Evolutionary conservation across 2,888 invertebrate genomes (phyloP).

Genomic region (Rhodophaea formosa): DNA sequence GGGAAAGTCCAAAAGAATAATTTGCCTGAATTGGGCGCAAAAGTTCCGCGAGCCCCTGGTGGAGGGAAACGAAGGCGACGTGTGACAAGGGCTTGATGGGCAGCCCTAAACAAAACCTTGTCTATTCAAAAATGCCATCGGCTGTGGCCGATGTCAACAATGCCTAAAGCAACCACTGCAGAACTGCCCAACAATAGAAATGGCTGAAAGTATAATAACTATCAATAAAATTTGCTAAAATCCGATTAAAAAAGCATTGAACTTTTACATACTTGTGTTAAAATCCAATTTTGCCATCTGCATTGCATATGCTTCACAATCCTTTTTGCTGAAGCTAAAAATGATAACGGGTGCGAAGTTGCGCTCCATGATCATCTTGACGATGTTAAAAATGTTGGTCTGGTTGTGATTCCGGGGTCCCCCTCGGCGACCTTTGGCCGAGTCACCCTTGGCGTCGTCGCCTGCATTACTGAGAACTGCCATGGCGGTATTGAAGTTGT

Average conservation of each 20-base stretch:
- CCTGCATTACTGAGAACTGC: slow-evolving; percentile 90
- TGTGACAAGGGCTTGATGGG: too few relatives aligned
- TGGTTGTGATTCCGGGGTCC: slow-evolving; percentile 80
- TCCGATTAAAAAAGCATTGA: background rate
- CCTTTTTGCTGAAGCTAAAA: slow-evolving; percentile 99
- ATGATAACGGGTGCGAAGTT: slow-evolving; percentile 99
- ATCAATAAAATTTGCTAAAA: too few relatives aligned
- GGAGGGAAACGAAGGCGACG: too few relatives aligned
- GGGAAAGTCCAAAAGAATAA: too few relatives aligned
- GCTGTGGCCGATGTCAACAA: too few relatives aligned
- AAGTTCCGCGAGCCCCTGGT: too few relatives aligned
- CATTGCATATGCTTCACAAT: slow-evolving; percentile 98
- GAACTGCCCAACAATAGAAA: too few relatives aligned
- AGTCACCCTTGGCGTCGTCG: slow-evolving; percentile 91
- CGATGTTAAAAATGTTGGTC: slow-evolving; percentile 97
- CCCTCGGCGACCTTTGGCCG: slow-evolving; percentile 88
- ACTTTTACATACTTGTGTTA: slow-evolving; percentile 85
- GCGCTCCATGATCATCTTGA: slow-evolving; percentile 99
- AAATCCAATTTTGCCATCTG: slow-evolving; percentile 98
- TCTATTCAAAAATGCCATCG: too few relatives aligned
- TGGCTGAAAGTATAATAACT: too few relatives aligned
- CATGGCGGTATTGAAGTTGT: slow-evolving; percentile 99
- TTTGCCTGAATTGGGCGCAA: too few relatives aligned
- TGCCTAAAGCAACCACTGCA: too few relatives aligned
- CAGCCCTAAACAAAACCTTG: too few relatives aligned